phyloP scores from a whole-genome alignment of 2,888 invertebrate species.

The Amiota minor region DNA sequence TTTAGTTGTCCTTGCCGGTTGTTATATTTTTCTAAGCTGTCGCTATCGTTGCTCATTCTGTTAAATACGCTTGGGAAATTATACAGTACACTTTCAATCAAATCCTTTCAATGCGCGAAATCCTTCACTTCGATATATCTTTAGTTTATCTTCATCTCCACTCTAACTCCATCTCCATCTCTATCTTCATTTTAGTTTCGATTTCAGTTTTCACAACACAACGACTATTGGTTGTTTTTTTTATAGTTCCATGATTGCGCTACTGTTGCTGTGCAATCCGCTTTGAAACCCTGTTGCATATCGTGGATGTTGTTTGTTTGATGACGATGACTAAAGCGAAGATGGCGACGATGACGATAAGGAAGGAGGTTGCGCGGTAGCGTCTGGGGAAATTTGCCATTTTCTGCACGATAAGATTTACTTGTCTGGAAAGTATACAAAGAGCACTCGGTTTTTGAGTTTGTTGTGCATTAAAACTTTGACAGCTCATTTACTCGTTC shows the following conservation, averaged over 20 bases:
- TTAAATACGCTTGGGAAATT: slow-evolving; percentile 72
- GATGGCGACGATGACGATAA: too few species aligned
- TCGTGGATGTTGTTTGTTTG: neutral
- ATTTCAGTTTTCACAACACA: too few species aligned
- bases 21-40: slow-evolving; percentile 33
- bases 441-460: slow-evolving; percentile 42
- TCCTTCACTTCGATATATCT: slow-evolving; percentile 48
- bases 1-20: slow-evolving; percentile 20
- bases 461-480: slow-evolving; percentile 66
- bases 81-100: slow-evolving; percentile 72
- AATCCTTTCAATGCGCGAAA: slow-evolving; percentile 64
- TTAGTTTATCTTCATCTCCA: neutral
- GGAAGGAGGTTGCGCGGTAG: slow-evolving; percentile 39
- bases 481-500: slow-evolving; percentile 68
- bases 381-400: slow-evolving; percentile 71
- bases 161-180: neutral
- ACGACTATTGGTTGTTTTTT: neutral
- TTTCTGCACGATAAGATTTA: slow-evolving; percentile 72
- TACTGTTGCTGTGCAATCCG: slow-evolving; percentile 32
- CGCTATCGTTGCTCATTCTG: slow-evolving; percentile 48
- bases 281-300: slow-evolving; percentile 36
- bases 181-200: neutral
- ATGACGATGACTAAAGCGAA: too few species aligned
- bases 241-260: slow-evolving; percentile 9
- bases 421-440: slow-evolving; percentile 56